Percentiles rank a stretch among this genome's conserved stretches.
Conservation (phyloP, 2,888 invertebrate species). For the Micropterix aruncella region DNA sequence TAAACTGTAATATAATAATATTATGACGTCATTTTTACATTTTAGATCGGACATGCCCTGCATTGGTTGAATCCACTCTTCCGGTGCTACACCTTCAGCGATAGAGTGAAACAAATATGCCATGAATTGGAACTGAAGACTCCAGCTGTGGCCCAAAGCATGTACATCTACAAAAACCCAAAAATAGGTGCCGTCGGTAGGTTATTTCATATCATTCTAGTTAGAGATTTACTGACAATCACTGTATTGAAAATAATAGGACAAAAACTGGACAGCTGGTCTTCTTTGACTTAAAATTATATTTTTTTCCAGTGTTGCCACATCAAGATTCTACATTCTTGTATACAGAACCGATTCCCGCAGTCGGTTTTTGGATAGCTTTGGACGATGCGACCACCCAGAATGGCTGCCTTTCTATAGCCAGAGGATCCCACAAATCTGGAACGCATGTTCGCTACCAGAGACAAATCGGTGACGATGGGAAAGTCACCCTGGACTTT, state of each 20-base stretch:
- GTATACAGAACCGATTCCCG: constrained; percentile 65
- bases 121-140: constrained; percentile 57
- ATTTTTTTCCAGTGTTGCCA: constrained; percentile 41
- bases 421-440: constrained; percentile 81
- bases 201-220: too few relatives aligned
- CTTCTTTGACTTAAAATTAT: too few relatives aligned
- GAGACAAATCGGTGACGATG: constrained; percentile 51
- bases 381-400: constrained; percentile 83
- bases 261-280: too few relatives aligned
- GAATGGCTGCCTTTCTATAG: constrained; percentile 92
- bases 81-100: constrained; percentile 68
- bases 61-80: constrained; percentile 73
- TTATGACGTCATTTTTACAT: too few relatives aligned
- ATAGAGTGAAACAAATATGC: constrained; percentile 65
- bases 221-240: too few relatives aligned
- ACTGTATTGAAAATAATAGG: too few relatives aligned
- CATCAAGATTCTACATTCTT: constrained; percentile 87
- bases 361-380: constrained; percentile 92
- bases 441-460: constrained; percentile 59
- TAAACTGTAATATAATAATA: too few relatives aligned
- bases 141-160: constrained; percentile 86
- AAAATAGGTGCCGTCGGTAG: constrained; percentile 78
- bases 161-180: constrained; percentile 97
- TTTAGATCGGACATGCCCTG: constrained; percentile 73
- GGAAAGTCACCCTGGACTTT: constrained; percentile 48